Conservation (phyloP, 2,888 invertebrate species). For the Dynastes hyllus region DNA sequence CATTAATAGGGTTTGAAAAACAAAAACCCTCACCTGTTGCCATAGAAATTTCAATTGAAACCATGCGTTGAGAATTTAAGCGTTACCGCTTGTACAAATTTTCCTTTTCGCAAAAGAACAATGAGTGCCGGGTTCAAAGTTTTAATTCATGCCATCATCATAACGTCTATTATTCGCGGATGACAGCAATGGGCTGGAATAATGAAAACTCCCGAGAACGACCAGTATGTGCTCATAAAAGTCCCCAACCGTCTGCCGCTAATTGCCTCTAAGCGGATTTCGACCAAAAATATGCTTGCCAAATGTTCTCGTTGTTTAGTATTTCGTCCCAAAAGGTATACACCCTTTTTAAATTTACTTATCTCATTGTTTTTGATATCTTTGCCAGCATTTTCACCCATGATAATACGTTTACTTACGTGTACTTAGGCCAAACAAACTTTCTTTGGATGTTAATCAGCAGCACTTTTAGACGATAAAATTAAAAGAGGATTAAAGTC, state of each 20-base stretch:
- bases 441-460: neutral
- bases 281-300: slow-evolving; percentile 31
- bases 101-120: slow-evolving; percentile 50
- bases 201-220: slow-evolving; percentile 49
- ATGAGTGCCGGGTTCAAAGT: slow-evolving; percentile 54
- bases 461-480: too few species aligned
- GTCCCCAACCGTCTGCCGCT: slow-evolving; percentile 53
- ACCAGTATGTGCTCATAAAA: slow-evolving; percentile 52
- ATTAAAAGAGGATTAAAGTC: too few species aligned
- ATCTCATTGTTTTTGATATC: slow-evolving; percentile 35
- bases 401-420: neutral
- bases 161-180: slow-evolving; percentile 50
- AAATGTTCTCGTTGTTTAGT: slow-evolving; percentile 27
- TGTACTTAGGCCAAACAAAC: neutral
- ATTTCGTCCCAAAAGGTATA: slow-evolving; percentile 23
- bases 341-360: slow-evolving; percentile 31
- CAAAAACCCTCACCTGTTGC: slow-evolving; percentile 57
- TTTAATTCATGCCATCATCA: slow-evolving; percentile 47
- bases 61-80: slow-evolving; percentile 51
- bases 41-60: slow-evolving; percentile 54
- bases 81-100: slow-evolving; percentile 50
- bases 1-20: slow-evolving; percentile 45
- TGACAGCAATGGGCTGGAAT: slow-evolving; percentile 51
- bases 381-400: neutral
- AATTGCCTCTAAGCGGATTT: slow-evolving; percentile 59